Conservation (phyloP, 2,797 vertebrate genomes). For the Anas flavirostris region DNA sequence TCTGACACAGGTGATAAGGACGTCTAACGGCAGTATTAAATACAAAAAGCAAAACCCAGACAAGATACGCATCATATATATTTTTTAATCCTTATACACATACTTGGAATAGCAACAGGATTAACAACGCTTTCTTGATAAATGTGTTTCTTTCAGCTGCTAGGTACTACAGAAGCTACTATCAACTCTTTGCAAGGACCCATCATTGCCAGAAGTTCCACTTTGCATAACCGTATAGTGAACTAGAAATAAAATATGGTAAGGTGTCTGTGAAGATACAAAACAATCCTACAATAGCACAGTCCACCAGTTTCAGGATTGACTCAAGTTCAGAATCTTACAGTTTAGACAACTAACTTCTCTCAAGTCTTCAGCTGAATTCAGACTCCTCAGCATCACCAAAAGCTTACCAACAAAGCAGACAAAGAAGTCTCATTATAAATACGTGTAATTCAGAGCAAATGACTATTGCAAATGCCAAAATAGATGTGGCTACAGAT, state of each 20-base stretch:
- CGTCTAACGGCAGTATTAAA: not conserved
- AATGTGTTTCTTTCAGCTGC: not conserved
- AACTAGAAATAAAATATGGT: not conserved
- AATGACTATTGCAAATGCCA: not conserved
- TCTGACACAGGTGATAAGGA: not conserved
- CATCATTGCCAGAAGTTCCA: not conserved
- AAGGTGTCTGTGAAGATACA: not conserved
- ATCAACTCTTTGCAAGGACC: not conserved
- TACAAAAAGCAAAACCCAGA: not conserved
- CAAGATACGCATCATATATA: not conserved
- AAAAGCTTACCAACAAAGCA: not conserved
- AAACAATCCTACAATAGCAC: not conserved
- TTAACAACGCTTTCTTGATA: not conserved
- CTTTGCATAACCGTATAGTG: not conserved
- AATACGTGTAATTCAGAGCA: not conserved
- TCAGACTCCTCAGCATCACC: not conserved
- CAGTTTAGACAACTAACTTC: not conserved
- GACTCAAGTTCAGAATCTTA: not conserved
- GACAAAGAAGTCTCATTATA: not conserved
- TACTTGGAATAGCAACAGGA: not conserved
- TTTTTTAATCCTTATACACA: not conserved
- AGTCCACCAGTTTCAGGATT: not conserved
- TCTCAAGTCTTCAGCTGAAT: conserved; percentile 6
- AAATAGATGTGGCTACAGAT: conserved; percentile 10
- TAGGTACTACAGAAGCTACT: not conserved